phyloP scores from a whole-genome alignment of 2,113 vertebrate genomes.

The Strix uralensis region DNA sequence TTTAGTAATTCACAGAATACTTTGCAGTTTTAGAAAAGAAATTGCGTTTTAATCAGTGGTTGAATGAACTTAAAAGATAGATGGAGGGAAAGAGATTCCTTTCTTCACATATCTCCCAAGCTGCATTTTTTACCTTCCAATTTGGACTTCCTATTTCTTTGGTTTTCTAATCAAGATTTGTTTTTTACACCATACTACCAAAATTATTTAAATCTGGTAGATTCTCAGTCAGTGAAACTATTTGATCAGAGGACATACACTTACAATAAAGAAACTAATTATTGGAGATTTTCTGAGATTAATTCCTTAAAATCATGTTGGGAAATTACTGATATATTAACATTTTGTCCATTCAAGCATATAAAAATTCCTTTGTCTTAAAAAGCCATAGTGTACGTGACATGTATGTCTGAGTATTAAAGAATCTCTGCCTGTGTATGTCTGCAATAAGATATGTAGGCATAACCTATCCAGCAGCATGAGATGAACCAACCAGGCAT shows the following conservation, averaged over 20 bases:
- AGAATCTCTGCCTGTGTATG: neutral
- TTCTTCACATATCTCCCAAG: neutral
- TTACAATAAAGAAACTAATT: neutral
- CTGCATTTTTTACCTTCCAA: neutral
- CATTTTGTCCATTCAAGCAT: neutral
- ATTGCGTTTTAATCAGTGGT: neutral
- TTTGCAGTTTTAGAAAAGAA: neutral
- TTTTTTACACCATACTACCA: rapidly evolving
- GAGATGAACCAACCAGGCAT: neutral
- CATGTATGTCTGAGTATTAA: neutral
- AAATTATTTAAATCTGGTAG: neutral
- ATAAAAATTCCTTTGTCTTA: neutral
- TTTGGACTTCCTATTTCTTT: neutral
- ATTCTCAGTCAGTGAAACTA: neutral
- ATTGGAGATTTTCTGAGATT: neutral
- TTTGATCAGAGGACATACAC: neutral
- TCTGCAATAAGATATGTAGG: neutral
- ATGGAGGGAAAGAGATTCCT: neutral
- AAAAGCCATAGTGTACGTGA: neutral
- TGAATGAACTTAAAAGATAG: neutral
- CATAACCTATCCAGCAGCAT: neutral
- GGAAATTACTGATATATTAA: neutral
- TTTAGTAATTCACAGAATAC: neutral
- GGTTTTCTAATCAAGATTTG: neutral
- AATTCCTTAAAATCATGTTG: neutral